Evolutionary conservation across 35 echinoderm and acorn worm species (phyloP), one percentile per base, ranked within the genome.

Genomic region (Lytechinus pictus): DNA sequence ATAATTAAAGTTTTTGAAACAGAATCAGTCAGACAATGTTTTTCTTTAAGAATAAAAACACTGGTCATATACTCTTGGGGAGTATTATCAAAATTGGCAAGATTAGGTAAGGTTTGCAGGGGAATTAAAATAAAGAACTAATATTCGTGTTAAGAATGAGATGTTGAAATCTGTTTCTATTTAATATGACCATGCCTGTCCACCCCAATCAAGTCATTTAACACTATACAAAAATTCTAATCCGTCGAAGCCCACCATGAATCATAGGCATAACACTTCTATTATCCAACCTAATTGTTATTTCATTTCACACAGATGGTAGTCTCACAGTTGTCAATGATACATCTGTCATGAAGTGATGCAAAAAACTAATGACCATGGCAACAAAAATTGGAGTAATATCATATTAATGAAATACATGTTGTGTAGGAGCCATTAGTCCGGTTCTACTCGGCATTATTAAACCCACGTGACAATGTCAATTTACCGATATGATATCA

Each of bases 401-500:
- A 79, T 79, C 6, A 19, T 79, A 79, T 79, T n/a, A 79, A 79
- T 79, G 66, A 79, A 79, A 24, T 79, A 79, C 66, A 79, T 19
- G 19, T 79, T 79, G 16, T 16, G 5, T 79, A 19, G 66, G 19
- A 79, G 66, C 66, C 66, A 79, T 79, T 79, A 79, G 66, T 79
- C 66, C 66, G 16, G 14, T 79, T 24, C 16, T 79, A 24, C 21
- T 24, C 66, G 66, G 66, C 16, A n/a, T 24, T 6, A 79, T 79
- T 79, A 79, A 79, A 79, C 19, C 66, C 66, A 79, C 66, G 66
- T 79, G 66, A 79, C 66, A 79, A 7, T 24, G 66, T 79, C 66
- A 79, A 79, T 79, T 79, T 79, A 79, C 66, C 66, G 66, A 79
- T 79, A 79, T 79, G 66, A 79, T n/a, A 79, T 79, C 66, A 79